Base-by-base conservation (phyloP, 92 coral and sea anemone genomes). In the Desmophyllum pertusum region DNA sequence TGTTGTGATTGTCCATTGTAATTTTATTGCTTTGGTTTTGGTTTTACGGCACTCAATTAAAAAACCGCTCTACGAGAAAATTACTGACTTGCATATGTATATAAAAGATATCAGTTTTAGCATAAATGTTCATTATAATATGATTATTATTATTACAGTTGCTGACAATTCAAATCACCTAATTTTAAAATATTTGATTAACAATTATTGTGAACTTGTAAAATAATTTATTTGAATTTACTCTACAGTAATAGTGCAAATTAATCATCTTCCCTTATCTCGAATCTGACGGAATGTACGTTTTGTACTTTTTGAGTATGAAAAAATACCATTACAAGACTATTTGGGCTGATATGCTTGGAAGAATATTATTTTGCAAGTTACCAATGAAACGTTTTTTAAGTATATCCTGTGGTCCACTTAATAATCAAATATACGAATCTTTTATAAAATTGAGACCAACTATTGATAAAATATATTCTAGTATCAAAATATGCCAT, bases 391-490 rank as follows among this genome's bases (percentile, higher is more conserved):
- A 48, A 48, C 9, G 4, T n/a, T n/a, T n/a, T n/a, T n/a, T n/a
- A n/a, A n/a, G n/a, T n/a, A n/a, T 0, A 46, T 10, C 8, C 62
- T 21, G 25, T 21, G 63, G 1, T 23, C 63, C 63, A 23, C n/a
- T 5, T 21, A 21, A 55, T 29, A 6, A 27, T 4, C 6, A 6
- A n/a, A 55, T 21, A 55, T n/a, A 55, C 6, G 23, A 55, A 55
- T 55, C 63, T n/a, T n/a, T n/a, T n/a, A n/a, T n/a, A 55, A 64
- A 64, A 64, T 64, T 37, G 70, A 33, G 70, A 30, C 70, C n/a
- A 25, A 59, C 3, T n/a, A 27, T 64, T 64, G 29, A 64, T 14
- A 64, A 64, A 64, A 33, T 29, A 64, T 33, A 31, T 64, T 2
- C 38, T 48, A 18, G 8, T 59, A 59, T 59, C 31, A 23, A 57